Evolutionary conservation across 2,888 invertebrate species (phyloP).

Genomic region (Tuberolachnus salignus): DNA sequence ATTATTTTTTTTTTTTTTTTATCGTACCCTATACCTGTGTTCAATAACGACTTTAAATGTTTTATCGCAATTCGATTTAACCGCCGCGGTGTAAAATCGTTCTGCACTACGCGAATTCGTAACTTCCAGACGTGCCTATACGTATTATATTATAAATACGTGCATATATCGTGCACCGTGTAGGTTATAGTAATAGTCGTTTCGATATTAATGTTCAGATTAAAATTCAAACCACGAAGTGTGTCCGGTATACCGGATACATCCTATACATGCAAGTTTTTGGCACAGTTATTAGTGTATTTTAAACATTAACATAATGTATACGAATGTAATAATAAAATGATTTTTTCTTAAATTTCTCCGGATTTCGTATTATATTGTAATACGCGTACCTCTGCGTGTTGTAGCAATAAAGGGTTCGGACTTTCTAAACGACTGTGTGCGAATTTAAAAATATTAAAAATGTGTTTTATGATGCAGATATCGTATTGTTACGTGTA

Average conservation of each 20-base stretch:
- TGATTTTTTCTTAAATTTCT: conserved; percentile 14
- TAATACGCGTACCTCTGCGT: background rate
- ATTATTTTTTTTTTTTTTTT: too few species aligned
- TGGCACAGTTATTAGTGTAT: background rate
- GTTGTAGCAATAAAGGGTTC: conserved; percentile 12
- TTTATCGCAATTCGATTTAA: background rate
- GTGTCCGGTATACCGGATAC: conserved; percentile 2
- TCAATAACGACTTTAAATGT: conserved; percentile 4
- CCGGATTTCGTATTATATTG: background rate
- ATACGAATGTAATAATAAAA: conserved; percentile 27
- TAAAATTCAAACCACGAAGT: conserved; percentile 45
- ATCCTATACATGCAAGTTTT: conserved; percentile 18
- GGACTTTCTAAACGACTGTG: conserved; percentile 8
- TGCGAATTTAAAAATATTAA: conserved; percentile 40
- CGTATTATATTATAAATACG: background rate
- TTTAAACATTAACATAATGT: conserved; percentile 1
- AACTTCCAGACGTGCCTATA: conserved; percentile 2
- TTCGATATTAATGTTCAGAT: conserved; percentile 27
- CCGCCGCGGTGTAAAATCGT: conserved; percentile 17
- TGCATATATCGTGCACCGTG: too few species aligned
- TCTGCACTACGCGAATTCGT: conserved; percentile 10
- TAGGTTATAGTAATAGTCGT: background rate
- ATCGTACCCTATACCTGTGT: too few species aligned
- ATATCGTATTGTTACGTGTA: background rate
- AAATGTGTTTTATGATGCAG: conserved; percentile 19